These are phyloP conservation scores for Hyles vespertilio DNA, from an alignment of 1,140 invertebrate genomes.

Conservation along the genomic window DNA sequence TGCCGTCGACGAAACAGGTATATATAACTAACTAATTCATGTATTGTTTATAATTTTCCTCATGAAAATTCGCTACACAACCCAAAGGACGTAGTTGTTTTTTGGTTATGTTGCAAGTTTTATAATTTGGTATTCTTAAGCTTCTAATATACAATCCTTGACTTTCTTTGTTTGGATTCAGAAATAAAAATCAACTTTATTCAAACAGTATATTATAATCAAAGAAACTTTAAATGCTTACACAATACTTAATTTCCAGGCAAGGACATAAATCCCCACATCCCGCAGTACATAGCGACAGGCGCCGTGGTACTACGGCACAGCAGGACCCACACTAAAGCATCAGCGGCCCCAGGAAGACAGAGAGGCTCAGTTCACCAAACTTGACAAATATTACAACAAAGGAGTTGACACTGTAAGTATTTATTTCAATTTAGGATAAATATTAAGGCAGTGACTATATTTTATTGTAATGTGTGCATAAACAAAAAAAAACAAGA, in stretches of 20 bases:
- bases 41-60: too few species aligned
- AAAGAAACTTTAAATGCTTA: neutral
- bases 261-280: constrained; percentile 99
- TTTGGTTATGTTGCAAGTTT: too few species aligned
- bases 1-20: constrained; percentile 98
- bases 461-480: too few species aligned
- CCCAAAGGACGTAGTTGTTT: too few species aligned
- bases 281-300: constrained; percentile 99
- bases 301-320: constrained; percentile 99
- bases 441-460: neutral
- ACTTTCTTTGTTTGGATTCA: too few species aligned
- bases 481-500: neutral
- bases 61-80: too few species aligned
- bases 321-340: constrained; percentile 95
- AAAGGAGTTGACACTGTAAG: constrained; percentile 86
- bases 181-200: too few species aligned
- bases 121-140: too few species aligned
- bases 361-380: constrained; percentile 82
- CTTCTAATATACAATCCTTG: too few species aligned
- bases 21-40: constrained; percentile 13
- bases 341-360: constrained; percentile 98
- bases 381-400: constrained; percentile 89
- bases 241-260: constrained; percentile 43
- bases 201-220: too few species aligned
- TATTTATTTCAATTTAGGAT: constrained; percentile 15